Base-by-base conservation (phyloP, 2,797 vertebrate species). In the Furcifer pardalis region DNA sequence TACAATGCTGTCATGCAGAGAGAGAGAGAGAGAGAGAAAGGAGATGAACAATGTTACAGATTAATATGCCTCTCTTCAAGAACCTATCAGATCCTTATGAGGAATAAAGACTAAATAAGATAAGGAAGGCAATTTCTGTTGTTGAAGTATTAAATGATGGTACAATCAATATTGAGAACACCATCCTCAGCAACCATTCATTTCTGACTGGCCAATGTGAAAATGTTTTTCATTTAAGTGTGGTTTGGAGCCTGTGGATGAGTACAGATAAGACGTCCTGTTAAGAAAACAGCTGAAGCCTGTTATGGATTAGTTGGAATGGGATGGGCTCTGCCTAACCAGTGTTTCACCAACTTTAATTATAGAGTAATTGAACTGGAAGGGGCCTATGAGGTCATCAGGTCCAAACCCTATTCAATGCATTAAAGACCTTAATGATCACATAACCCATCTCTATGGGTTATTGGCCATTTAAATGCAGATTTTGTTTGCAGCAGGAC, bases 291-390 rank as follows among this genome's bases (percentile, higher is more conserved):
- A 82, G 59, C 52, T 71, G 79, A 81, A 80, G 59, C 27, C 79
- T 88, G 77, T 66, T 84, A 73, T 69, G 60, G 60, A 59, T 88
- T 86, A 83, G 65, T 88, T 87, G 46, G 83, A 79, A 84, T 77
- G 44, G 66, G 81, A 66, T 84, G n/a, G 72, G 83, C 87, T 91
- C 88, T 84, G 69, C 79, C 86, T 91, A 40, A 35, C 82, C 86
- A 63, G 86, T 89, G 63, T 84, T 91, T 91, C 71, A 84, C 76
- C 2, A 87, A 75, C 66, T 87, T 90, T 88, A 90, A 88, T 72
- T n/a, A n/a, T n/a, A n/a, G n/a, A n/a, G n/a, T n/a, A n/a, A n/a
- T n/a, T n/a, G n/a, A n/a, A n/a, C n/a, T n/a, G n/a, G n/a, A n/a
- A n/a, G n/a, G n/a, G n/a, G n/a, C n/a, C n/a, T n/a, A n/a, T n/a